Evolutionary conservation across 1,140 invertebrate species (phyloP), one percentile per base, ranked within the genome.

Genomic region (Eriocheir sinensis): DNA sequence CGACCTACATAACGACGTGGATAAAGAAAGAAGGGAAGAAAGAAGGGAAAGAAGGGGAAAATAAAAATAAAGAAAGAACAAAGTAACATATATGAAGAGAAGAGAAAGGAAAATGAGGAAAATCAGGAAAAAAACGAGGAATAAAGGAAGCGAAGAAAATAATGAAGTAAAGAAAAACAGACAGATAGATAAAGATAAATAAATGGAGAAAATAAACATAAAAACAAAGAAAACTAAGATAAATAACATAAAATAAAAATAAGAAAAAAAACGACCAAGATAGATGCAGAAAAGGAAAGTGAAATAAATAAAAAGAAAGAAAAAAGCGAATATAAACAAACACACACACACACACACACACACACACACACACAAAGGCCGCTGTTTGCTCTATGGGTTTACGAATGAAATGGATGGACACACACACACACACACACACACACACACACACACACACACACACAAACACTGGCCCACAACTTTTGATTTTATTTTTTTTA

Each of bases 71-170:
- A 48, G 34, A 53, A 41, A 48, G 41, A 90, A 44, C 15, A 44
- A 60, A 27, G 36, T 15, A 48, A 60, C 15, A 44, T 72, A 44
- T 27, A 36, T 1, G 48, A 91, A 44, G 32, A 27, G 36, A n/a
- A 91, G 44, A 72, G 48, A 32, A 36, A 91, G 53, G 79, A 36
- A 15, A 41, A 90, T 36, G 48, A 41, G 48, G 89, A 90, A 41
- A 53, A 41, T 4, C 36, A 90, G 89, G 48, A 41, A 90, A 41
- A 90, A 41, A 53, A 41, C 3, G 89, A 90, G 89, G 48, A 41
- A 90, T 36, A 90, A 41, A 90, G 89, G 48, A 4, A 90, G 38
- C 8, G 9, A 90, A 34, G 8, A 34, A 2, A 34, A 34, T 27
- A 86, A 32, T 17, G 83, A 15, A 34, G 34, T 21, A 72, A n/a